These are phyloP conservation scores for Cylindroiulus punctatus DNA, from an alignment of 2,888 invertebrate genomes.

Conservation along the genomic window DNA sequence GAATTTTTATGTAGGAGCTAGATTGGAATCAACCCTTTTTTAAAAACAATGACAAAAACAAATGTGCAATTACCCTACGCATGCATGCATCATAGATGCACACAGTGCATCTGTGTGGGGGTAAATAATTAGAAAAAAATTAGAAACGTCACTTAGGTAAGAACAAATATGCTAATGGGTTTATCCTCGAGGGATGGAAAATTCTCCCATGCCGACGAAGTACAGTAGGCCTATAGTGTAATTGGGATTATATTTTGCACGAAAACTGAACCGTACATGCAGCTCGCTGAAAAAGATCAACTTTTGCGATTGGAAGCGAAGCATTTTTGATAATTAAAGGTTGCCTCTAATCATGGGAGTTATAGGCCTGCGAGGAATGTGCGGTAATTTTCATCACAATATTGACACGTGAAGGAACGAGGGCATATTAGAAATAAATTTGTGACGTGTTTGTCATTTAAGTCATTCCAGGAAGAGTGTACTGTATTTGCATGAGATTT, in stretches of 20 bases:
- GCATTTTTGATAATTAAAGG: conserved; percentile 16
- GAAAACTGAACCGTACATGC: not conserved
- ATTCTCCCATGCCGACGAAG: not conserved
- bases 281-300: conserved; percentile 21
- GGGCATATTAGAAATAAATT: not conserved
- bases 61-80: not conserved
- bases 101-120: not conserved
- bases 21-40: not conserved
- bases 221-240: not conserved
- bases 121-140: not conserved
- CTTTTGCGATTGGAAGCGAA: not conserved
- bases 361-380: not conserved
- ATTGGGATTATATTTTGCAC: not conserved
- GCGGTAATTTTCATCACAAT: not conserved
- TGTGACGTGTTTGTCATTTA: not conserved
- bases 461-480: not conserved
- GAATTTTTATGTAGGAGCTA: not conserved
- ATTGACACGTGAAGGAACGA: not conserved
- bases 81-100: not conserved
- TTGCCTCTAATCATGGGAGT: not conserved
- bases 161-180: conserved; percentile 17
- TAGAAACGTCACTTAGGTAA: not conserved
- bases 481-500: not conserved
- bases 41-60: not conserved
- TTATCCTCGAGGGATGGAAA: not conserved